Conservation (phyloP, 2,113 vertebrate species). For the Loxodonta africana region DNA sequence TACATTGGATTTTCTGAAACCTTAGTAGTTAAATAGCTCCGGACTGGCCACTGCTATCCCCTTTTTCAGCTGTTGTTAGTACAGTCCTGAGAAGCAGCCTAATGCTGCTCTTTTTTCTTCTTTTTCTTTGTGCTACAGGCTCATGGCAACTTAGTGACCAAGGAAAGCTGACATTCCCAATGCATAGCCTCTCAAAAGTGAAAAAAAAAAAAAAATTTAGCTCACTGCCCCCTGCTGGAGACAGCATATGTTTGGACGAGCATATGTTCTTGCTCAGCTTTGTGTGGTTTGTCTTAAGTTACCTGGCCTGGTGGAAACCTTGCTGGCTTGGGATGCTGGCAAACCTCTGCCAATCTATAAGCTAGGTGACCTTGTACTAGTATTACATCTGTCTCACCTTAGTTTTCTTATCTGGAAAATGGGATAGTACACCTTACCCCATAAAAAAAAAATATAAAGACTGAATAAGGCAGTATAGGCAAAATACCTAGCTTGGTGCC, state of each 20-base stretch:
- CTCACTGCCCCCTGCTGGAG: slow-evolving; percentile 46
- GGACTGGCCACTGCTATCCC: not conserved
- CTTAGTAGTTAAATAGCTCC: not conserved
- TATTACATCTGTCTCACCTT: not conserved
- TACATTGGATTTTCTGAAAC: not conserved
- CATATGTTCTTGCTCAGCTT: not conserved
- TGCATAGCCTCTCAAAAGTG: not conserved
- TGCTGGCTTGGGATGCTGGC: not conserved
- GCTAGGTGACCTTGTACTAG: not conserved
- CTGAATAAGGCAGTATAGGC: not conserved
- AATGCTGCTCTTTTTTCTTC: not conserved
- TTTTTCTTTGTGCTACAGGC: not conserved
- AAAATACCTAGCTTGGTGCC: slow-evolving; percentile 1
- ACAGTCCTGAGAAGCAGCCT: not conserved
- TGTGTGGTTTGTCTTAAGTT: not conserved
- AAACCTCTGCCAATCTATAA: not conserved
- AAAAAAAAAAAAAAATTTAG: not conserved
- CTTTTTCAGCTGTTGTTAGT: not conserved
- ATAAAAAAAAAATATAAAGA: not conserved
- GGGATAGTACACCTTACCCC: not conserved
- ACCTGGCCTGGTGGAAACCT: not conserved
- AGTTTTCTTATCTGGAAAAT: slow-evolving; percentile 41
- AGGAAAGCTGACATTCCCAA: not conserved
- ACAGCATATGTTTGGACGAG: not conserved
- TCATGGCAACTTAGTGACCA: not conserved